phyloP scores from a whole-genome alignment of 2,888 invertebrate species.

The Diachrysia chrysitis region DNA sequence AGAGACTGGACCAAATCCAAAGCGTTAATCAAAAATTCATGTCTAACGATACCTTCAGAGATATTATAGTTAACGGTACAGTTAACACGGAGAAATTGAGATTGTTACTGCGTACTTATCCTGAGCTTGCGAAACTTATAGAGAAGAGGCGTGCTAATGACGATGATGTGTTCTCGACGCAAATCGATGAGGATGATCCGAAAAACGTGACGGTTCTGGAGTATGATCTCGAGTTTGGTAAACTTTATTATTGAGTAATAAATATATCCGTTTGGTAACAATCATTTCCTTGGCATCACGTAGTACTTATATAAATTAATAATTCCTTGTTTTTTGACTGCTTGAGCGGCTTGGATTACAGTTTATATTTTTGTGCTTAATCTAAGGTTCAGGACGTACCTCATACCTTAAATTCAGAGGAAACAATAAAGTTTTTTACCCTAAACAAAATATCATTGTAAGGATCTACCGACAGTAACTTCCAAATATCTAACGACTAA shows the following conservation, averaged over 20 bases:
- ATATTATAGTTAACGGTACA: constrained; percentile 74
- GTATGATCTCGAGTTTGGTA: constrained; percentile 80
- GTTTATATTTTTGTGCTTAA: too few species aligned
- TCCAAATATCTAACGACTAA: too few species aligned
- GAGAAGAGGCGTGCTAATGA: constrained; percentile 41
- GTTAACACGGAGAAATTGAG: constrained; percentile 65
- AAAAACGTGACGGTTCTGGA: constrained; percentile 45
- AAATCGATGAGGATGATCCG: background rate
- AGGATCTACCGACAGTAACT: too few species aligned
- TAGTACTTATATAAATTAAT: too few species aligned
- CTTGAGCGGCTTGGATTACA: too few species aligned
- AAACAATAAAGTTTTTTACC: too few species aligned
- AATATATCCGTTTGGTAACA: constrained; percentile 28
- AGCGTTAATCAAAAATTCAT: constrained; percentile 70
- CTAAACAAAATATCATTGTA: too few species aligned
- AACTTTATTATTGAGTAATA: constrained; percentile 75
- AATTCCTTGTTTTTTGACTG: too few species aligned
- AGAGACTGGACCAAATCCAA: constrained; percentile 67
- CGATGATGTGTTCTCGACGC: background rate
- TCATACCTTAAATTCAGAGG: too few species aligned
- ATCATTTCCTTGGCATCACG: background rate
- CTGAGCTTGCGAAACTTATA: constrained; percentile 63
- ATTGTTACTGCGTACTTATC: constrained; percentile 73
- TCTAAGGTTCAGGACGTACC: too few species aligned
- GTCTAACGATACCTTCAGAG: constrained; percentile 74